Base-by-base conservation (phyloP, 1,140 invertebrate genomes). In the Brachionus asplanchnoidis region DNA sequence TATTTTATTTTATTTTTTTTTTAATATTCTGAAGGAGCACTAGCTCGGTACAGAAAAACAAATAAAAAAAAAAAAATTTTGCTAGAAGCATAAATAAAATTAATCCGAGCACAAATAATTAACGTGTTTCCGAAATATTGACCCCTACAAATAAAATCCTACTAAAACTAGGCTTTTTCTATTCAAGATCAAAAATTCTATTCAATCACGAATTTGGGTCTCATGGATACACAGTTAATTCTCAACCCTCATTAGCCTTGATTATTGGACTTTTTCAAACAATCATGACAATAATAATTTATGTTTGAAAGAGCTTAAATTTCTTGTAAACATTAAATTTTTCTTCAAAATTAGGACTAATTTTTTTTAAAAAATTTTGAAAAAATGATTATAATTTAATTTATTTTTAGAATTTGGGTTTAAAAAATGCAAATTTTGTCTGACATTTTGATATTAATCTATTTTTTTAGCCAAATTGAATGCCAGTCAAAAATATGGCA, bases 401-500 rank as follows among this genome's bases (percentile, higher is more conserved):
- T 68, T 14, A 7, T 68, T 32, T 68, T 68, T 68, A 32, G 32
- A n/a, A 68, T 68, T 32, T 32, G 2, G 11, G 20, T 66, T 17
- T 32, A 66, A 26, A n/a, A 68, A 36, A 32, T 68, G 17, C 5
- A 23, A 70, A 1, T 70, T 75, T 46, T 75, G 42, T 42, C 44
- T 17, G 17, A 42, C 5, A 9, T 75, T 9, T 42, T 42, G 32
- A 36, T 73, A 12, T 28, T 36, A 42, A 9, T 40, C 3, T 9
- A 36, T 42, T 40, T 40, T 73, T 73, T 73, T 7, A 20, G 23
- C n/a, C 68, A 73, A 73, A 17, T 44, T 12, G 68, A 73, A 11
- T 73, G 32, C 17, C 68, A 73, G 17, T 73, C 73, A 50, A 77
- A 77, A 77, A 50, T 77, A 46, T 87, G 86, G 85, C n/a, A 85